Conservation (phyloP, 2,888 invertebrate genomes). For the Balanococcus diminutus region DNA sequence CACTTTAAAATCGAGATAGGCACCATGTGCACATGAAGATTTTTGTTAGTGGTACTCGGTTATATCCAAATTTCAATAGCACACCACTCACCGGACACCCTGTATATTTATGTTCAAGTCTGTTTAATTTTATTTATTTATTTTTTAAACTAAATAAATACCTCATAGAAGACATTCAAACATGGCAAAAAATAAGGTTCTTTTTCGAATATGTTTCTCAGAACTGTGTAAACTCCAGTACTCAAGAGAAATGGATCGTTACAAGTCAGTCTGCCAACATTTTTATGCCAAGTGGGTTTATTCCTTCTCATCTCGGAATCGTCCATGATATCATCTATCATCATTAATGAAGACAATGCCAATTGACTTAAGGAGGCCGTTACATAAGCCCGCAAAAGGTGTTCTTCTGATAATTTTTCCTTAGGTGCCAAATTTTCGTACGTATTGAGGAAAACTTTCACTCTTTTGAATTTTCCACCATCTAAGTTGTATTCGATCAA, state of each 20-base stretch:
- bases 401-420: not conserved
- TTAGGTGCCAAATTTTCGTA: not conserved
- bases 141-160: too few species aligned
- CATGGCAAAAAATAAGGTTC: not conserved
- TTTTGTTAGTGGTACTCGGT: too few species aligned
- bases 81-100: too few species aligned
- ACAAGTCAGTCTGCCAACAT: not conserved
- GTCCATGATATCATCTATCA: not conserved
- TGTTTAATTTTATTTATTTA: too few species aligned
- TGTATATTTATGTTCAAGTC: too few species aligned
- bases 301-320: not conserved
- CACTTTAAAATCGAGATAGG: too few species aligned
- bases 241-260: not conserved
- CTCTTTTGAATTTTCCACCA: not conserved
- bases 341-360: not conserved
- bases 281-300: not conserved
- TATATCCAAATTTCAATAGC: too few species aligned
- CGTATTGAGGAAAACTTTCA: not conserved
- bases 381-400: not conserved
- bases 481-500: not conserved
- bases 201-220: not conserved
- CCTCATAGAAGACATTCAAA: not conserved
- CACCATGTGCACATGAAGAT: too few species aligned
- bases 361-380: not conserved
- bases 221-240: not conserved